Base-by-base conservation (phyloP, 2,797 vertebrate genomes). In the Lepidocolaptes lacrymiger region DNA sequence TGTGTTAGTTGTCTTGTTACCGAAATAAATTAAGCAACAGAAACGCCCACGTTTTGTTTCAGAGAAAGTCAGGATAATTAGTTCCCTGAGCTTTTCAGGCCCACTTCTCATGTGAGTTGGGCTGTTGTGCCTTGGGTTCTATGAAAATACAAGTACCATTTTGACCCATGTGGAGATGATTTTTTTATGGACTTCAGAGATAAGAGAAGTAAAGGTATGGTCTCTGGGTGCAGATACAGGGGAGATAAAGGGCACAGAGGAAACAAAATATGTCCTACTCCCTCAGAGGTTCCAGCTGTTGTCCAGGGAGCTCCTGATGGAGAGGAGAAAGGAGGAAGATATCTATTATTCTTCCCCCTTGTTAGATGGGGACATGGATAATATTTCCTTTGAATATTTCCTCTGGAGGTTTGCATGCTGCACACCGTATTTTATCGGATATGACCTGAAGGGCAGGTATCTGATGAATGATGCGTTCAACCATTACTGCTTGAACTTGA, bases 21-120 rank as follows among this genome's bases (percentile, higher is more conserved):
- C 46, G 54, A 88, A 93, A 76, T 39, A 85, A 92, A 95, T 69
- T 26, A 88, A 67, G 26, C n/a, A 90, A 37, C 32, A 88, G 74
- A 77, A 77, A 56, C 20, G 59, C 55, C 15, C 39, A 51, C 0
- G 0, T 9, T 75, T 91, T 86, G 14, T 77, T 76, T 72, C 41
- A 52, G 55, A 58, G 55, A 62, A 43, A 83, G 44, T 55, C 23
- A 49, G 80, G 58, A 36, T 36, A 83, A 82, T 72, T 74, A 24
- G 32, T 44, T 85, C 19, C 71, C 44, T 41, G 83, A 66, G 30
- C 3, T 88, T 63, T 88, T 43, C 63, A 66, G 51, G 36, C 28
- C 39, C 41, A 15, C 16, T 77, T 90, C 14, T 18, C 11, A 54
- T 3, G 0, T 22, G 12, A 20, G 6, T 23, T 61, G 12, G 32